Base-by-base conservation (phyloP, 92 coral and sea anemone species). In the Siderastrea radians region DNA sequence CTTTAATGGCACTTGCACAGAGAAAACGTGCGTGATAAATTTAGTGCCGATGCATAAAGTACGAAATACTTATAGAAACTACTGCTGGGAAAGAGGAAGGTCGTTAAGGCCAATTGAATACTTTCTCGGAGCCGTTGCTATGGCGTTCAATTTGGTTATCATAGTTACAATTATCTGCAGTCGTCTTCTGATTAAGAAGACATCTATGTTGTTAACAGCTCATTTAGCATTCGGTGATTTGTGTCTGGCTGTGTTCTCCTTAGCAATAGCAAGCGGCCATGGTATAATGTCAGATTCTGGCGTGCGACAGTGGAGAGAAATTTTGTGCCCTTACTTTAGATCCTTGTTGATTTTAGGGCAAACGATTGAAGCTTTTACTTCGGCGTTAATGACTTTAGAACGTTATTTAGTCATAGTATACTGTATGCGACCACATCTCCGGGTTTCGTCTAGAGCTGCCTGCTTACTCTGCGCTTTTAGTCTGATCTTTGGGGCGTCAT, bases 211-310 rank as follows among this genome's bases (percentile, higher is more conserved):
- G 45, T 74, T 92, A 48, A 88, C 89, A 1, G 86, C 90, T 2
- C 94, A 92, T 59, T 77, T 91, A 89, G 75, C 94, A 6, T 79
- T 88, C 43, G 84, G 94, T 74, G 94, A 92, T 67, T 49, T 92
- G 16, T 16, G 88, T 47, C 53, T 92, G 13, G 92, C 89, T 11
- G 71, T 79, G n/a, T 92, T 87, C 87, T 83, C 94, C 47, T 47
- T 92, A 54, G 68, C 84, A 44, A 73, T 92, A 69, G 94, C 92
- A 19, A 74, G 55, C 49, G 92, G 94, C 6, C 94, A 92, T 15
- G 76, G 70, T 5, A 53, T 87, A 43, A 51, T 73, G 57, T 1
- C 46, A 7, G 85, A 83, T n/a, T 14, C 82, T 47, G 81, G 83
- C 16, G 26, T 91, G 26, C 74, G 88, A 4, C 70, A 61, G 49